A percentile compares a stretch with the other conserved stretches of the same genome.
Conservation (phyloP, 2,113 vertebrate genomes). For the Cryptotis parvus region DNA sequence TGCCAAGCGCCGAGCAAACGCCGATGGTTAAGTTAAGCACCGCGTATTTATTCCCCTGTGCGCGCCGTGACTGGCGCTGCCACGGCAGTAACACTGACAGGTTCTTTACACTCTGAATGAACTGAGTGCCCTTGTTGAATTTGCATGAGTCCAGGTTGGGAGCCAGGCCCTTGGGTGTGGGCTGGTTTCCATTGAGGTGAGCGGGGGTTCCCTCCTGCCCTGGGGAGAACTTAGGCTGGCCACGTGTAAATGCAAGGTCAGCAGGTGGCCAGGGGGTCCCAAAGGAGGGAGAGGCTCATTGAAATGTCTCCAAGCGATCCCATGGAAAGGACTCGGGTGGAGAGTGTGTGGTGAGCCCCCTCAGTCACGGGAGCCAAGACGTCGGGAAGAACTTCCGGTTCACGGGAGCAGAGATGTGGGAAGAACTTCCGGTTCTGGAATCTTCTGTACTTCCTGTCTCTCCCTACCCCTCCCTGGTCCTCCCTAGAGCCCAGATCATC, state of each 20-base stretch:
- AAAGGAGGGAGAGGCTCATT: neutral
- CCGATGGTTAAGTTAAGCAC: slow-evolving; percentile 78
- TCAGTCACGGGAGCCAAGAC: neutral
- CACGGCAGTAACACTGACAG: slow-evolving; percentile 83
- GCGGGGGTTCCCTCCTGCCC: neutral
- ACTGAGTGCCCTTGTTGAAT: slow-evolving; percentile 44
- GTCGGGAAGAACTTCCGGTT: too few relatives aligned
- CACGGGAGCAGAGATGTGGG: neutral
- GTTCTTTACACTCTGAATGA: slow-evolving; percentile 81
- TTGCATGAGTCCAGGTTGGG: slow-evolving; percentile 12
- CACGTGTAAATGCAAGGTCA: neutral
- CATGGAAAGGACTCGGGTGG: neutral
- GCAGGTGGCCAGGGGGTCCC: too few relatives aligned
- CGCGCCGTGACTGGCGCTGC: slow-evolving; percentile 82
- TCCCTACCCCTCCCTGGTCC: slow-evolving; percentile 53
- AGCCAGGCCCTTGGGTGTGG: slow-evolving; percentile 63
- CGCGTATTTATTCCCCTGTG: slow-evolving; percentile 75
- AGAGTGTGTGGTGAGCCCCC: neutral
- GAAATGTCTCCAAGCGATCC: neutral
- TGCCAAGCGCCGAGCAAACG: slow-evolving; percentile 65
- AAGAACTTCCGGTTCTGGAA: neutral
- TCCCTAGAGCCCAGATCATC: neutral
- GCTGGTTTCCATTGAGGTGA: slow-evolving; percentile 40
- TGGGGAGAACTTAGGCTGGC: neutral
- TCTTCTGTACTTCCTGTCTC: slow-evolving; percentile 40